phyloP scores from a whole-genome alignment of 53 echinoderm and acorn worm species.

The Antedon mediterranea region DNA sequence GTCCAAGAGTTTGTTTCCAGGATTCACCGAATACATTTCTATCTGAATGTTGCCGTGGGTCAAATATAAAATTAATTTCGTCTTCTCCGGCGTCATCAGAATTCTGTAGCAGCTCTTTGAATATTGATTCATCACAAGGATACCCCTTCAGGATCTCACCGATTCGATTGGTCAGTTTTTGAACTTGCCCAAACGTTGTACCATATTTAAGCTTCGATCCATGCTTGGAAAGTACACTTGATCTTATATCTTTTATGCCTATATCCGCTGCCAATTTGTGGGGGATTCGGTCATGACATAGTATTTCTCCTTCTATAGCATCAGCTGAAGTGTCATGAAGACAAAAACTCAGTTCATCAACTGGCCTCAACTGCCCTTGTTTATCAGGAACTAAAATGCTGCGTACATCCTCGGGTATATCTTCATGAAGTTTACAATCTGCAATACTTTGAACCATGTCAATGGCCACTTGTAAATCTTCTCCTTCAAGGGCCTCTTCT shows the following conservation, averaged over 20 bases:
- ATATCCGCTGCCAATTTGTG: not conserved
- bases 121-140: slow-evolving; percentile 56
- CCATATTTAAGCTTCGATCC: not conserved
- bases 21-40: slow-evolving; percentile 20
- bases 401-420: not conserved
- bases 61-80: slow-evolving; percentile 78
- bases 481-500: not conserved
- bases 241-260: not conserved
- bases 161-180: slow-evolving; percentile 59
- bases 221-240: not conserved
- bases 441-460: not conserved
- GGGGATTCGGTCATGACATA: slow-evolving; percentile 20
- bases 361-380: not conserved
- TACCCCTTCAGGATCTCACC: slow-evolving; percentile 55
- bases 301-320: not conserved
- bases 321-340: not conserved
- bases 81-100: slow-evolving; percentile 85
- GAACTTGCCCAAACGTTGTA: slow-evolving; percentile 55
- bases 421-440: not conserved
- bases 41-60: slow-evolving; percentile 34
- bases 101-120: slow-evolving; percentile 93
- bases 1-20: slow-evolving; percentile 24
- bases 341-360: not conserved
- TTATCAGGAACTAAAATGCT: not conserved
- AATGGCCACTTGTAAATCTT: not conserved